These are phyloP conservation scores for Ranitomeya imitator DNA, from an alignment of 2,113 vertebrate genomes.

Conservation along the genomic window DNA sequence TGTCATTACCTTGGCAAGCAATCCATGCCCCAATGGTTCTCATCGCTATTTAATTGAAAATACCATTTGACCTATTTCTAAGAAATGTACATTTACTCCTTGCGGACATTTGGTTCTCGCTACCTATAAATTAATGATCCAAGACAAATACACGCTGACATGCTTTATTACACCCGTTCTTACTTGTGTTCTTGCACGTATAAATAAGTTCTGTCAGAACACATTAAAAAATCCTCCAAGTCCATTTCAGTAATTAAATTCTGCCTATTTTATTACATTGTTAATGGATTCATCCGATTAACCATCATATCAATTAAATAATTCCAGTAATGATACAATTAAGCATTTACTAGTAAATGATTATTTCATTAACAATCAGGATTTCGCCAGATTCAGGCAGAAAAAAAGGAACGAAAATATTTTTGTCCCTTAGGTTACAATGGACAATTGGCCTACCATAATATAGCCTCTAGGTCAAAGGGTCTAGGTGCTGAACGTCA, in stretches of 20 bases:
- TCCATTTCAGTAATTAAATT: slow-evolving; percentile 21
- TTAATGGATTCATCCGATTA: neutral
- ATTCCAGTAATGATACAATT: slow-evolving; percentile 3
- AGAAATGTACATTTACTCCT: slow-evolving; percentile 7
- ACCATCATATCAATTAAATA: neutral
- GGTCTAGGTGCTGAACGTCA: too few relatives aligned
- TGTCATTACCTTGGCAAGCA: neutral
- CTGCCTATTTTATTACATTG: neutral
- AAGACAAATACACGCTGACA: slow-evolving; percentile 18
- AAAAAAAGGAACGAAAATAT: neutral
- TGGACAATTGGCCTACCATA: too few relatives aligned
- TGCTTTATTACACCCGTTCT: neutral
- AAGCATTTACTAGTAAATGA: neutral
- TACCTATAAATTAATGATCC: slow-evolving; percentile 18
- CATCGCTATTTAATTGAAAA: neutral
- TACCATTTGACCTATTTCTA: neutral
- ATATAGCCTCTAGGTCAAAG: too few relatives aligned
- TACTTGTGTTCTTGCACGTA: slow-evolving; percentile 22
- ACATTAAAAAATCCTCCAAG: slow-evolving; percentile 4
- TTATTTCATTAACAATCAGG: neutral
- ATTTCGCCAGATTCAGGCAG: neutral
- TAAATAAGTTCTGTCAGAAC: slow-evolving; percentile 6
- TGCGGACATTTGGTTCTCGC: slow-evolving; percentile 4
- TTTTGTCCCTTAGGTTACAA: too few relatives aligned
- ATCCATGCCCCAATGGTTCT: neutral